Evolutionary conservation across 2,797 vertebrate genomes (phyloP).

Genomic region (Syngnathus rostellatus): DNA sequence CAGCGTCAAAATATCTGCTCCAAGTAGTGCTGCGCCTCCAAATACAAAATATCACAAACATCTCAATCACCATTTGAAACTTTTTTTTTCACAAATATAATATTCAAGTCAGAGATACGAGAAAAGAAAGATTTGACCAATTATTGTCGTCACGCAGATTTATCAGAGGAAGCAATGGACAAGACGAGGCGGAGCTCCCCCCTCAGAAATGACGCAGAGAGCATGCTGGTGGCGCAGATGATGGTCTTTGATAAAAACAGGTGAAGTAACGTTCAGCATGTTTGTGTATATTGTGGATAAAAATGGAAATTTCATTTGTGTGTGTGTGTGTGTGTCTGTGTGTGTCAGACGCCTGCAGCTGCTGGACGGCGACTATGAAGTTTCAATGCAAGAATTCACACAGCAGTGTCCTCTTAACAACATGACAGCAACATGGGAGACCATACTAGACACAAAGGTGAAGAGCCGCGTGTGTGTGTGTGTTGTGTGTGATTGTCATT

Average conservation of each 20-base stretch:
- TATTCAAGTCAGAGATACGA: too few species aligned
- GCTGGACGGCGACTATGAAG: slow-evolving; percentile 95
- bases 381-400: slow-evolving; percentile 91
- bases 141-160: slow-evolving; percentile 66
- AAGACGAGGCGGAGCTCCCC: slow-evolving; percentile 83
- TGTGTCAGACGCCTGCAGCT: slow-evolving; percentile 82
- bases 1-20: neutral
- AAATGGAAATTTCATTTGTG: neutral
- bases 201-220: slow-evolving; percentile 84
- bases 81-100: too few species aligned
- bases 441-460: slow-evolving; percentile 93
- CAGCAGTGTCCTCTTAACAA: slow-evolving; percentile 90
- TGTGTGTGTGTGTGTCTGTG: neutral
- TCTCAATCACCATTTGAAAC: neutral
- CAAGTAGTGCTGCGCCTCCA: too few species aligned
- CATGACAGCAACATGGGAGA: slow-evolving; percentile 97
- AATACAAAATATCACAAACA: too few species aligned
- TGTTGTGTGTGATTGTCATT: neutral
- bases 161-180: slow-evolving; percentile 71
- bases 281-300: neutral
- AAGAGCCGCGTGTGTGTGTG: neutral
- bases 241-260: slow-evolving; percentile 98
- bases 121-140: too few species aligned
- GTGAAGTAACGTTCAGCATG: slow-evolving; percentile 33
- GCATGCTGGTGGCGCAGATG: slow-evolving; percentile 93